These are phyloP conservation scores for Acanthosepion pharaonis DNA, from an alignment of 2,888 invertebrate genomes.

Conservation along the genomic window DNA sequence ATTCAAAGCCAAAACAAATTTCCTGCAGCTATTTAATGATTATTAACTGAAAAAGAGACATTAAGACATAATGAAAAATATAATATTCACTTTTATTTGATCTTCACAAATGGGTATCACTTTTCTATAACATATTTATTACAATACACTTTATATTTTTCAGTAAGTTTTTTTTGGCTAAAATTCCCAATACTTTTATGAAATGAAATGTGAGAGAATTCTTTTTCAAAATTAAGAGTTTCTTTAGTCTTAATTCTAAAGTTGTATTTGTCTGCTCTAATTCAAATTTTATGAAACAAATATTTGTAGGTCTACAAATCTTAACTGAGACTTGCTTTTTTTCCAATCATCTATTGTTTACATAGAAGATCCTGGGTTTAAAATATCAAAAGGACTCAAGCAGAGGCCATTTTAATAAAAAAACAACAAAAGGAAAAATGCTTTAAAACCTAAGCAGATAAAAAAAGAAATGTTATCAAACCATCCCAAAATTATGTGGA, in stretches of 20 bases:
- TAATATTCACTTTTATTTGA: background rate
- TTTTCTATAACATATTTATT: background rate
- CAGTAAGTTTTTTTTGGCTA: too few species aligned
- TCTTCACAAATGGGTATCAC: background rate
- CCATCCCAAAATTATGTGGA: too few species aligned
- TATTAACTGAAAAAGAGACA: background rate
- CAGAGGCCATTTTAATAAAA: background rate
- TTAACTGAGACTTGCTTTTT: background rate
- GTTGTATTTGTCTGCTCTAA: background rate
- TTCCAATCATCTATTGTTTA: background rate
- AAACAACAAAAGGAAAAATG: background rate
- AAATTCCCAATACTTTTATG: background rate
- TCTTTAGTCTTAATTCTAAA: background rate
- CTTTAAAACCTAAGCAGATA: too few species aligned
- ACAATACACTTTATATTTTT: background rate
- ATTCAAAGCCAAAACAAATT: background rate
- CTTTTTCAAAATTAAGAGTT: too few species aligned
- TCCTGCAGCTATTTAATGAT: background rate
- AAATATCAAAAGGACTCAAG: background rate
- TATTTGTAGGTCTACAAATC: too few species aligned
- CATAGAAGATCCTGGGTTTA: background rate
- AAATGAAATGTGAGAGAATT: background rate
- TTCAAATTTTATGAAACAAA: too few species aligned
- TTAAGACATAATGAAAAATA: too few species aligned
- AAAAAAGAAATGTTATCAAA: too few species aligned